A percentile compares a stretch with the other conserved stretches of the same genome.
These are phyloP conservation scores for Aplocera efformata DNA, from an alignment of 2,888 invertebrate species.

Conservation along the genomic window DNA sequence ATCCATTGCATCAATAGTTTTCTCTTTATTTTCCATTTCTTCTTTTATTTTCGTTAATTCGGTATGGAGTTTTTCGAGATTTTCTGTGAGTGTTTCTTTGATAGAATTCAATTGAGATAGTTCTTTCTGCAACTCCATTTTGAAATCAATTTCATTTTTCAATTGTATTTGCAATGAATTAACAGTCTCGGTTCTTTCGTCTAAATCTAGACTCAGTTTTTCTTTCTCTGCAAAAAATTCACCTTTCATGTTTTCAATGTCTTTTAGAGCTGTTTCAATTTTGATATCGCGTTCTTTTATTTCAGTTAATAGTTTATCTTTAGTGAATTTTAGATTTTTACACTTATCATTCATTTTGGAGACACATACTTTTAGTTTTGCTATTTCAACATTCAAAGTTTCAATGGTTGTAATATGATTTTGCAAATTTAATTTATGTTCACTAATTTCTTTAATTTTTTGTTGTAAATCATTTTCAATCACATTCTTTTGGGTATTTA, in stretches of 20 bases:
- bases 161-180: slow-evolving; percentile 50
- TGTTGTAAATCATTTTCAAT: slow-evolving; percentile 39
- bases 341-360: slow-evolving; percentile 38
- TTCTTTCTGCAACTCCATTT: slow-evolving; percentile 45
- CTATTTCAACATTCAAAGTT: slow-evolving; percentile 43
- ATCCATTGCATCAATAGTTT: slow-evolving; percentile 37
- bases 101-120: slow-evolving; percentile 33
- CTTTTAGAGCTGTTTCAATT: slow-evolving; percentile 40
- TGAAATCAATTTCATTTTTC: slow-evolving; percentile 53
- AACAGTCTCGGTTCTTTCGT: slow-evolving; percentile 49
- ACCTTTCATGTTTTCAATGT: slow-evolving; percentile 42
- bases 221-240: slow-evolving; percentile 41
- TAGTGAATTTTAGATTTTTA: slow-evolving; percentile 39
- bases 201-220: slow-evolving; percentile 41
- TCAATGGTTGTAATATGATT: slow-evolving; percentile 36
- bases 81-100: slow-evolving; percentile 33
- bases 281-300: slow-evolving; percentile 39
- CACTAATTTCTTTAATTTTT: slow-evolving; percentile 41
- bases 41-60: slow-evolving; percentile 30
- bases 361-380: slow-evolving; percentile 37
- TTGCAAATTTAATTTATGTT: slow-evolving; percentile 40
- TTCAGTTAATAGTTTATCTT: slow-evolving; percentile 40
- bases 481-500: slow-evolving; percentile 36
- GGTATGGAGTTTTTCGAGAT: slow-evolving; percentile 31
- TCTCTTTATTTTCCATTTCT: slow-evolving; percentile 39